phyloP scores from a whole-genome alignment of 1,140 invertebrate genomes.

The Drosophila willistoni region DNA sequence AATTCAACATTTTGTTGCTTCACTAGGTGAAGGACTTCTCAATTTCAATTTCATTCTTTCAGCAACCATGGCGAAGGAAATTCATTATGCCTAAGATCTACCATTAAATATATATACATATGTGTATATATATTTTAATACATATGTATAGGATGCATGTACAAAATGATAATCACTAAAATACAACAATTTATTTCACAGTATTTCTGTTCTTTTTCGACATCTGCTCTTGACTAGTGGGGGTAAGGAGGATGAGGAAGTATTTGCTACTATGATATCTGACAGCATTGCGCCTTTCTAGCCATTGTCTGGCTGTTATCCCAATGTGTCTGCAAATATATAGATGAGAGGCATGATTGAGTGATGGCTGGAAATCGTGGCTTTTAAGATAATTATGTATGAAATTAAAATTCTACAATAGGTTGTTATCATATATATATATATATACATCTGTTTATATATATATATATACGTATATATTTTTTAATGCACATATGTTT shows the following conservation, averaged over 20 bases:
- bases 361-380: conserved; percentile 1
- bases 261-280: conserved; percentile 73
- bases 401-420: conserved; percentile 6
- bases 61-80: conserved; percentile 3
- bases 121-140: neutral
- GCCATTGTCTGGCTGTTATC: conserved; percentile 62
- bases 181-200: conserved; percentile 5
- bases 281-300: conserved; percentile 79
- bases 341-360: conserved; percentile 58
- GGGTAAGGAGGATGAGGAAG: conserved; percentile 7
- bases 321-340: conserved; percentile 80
- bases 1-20: conserved; percentile 11
- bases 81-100: conserved; percentile 21
- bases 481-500: conserved; percentile 8
- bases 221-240: conserved; percentile 8
- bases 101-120: neutral
- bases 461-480: neutral
- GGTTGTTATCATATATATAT: conserved; percentile 15
- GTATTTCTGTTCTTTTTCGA: conserved; percentile 13
- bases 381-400: neutral
- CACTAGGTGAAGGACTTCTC: neutral
- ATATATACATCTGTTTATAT: conserved; percentile 21
- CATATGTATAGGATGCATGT: neutral
- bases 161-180: conserved; percentile 13
- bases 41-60: conserved; percentile 2